Base-by-base conservation (phyloP, 2,113 vertebrate species). In the Colossoma macropomum region DNA sequence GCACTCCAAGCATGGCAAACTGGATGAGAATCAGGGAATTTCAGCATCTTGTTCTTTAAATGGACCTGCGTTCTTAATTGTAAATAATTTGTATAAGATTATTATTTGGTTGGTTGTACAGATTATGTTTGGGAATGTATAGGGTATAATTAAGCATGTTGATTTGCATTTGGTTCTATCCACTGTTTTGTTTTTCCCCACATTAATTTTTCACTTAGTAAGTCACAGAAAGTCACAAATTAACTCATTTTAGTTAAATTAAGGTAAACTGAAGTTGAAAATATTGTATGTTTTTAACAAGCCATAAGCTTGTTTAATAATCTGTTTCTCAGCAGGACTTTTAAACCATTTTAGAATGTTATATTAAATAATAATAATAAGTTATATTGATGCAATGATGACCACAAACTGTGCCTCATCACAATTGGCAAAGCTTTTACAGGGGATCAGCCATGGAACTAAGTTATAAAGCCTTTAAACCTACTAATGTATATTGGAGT, bases 11-110 rank as follows among this genome's bases (percentile, higher is more conserved):
- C 65, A 25, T 48, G 56, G 23, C 28, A 27, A 50, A 75, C 27
- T 77, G 66, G 77, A 75, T 65, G 19, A 30, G 63, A 87, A 81
- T 80, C 84, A 63, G 50, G 84, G 48, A 59, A 87, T 34, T 69
- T 70, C 78, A 21, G 80, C 81, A 28, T 75, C n/a, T 6, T 82
- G 83, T 30, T 75, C 30, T 87, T 59, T 3, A 41, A 68, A 75
- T 30, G 17, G 48, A 25, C 27, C 5, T 56, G 1, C 48, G 34
- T 76, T n/a, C 9, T 86, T 25, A 66, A 86, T 66, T 75, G 77
- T 84, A 89, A 84, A 75, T 85, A 34, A 76, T 73, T 80, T 76
- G 50, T 91, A 80, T 85, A 41, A 85, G 88, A 34, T 83, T 77
- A 82, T 78, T 87, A 23, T 73, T 77, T 54, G 23, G 78, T 88